Percentiles rank a stretch among this genome's conserved stretches.
phyloP scores from a whole-genome alignment of 1,140 invertebrate genomes.

The Anagrus nilaparvatae region DNA sequence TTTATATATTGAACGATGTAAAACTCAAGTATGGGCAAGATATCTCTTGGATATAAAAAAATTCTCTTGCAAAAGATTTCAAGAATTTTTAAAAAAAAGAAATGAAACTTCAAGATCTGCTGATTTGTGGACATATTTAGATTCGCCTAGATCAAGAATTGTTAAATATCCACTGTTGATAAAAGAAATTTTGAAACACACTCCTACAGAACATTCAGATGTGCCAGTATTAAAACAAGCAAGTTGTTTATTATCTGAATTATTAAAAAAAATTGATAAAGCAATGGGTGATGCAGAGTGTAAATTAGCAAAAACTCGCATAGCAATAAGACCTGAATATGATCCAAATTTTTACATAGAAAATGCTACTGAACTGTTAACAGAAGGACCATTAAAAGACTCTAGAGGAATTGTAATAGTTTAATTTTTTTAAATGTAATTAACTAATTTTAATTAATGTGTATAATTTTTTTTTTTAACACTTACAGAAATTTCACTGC shows the following conservation, averaged over 20 bases:
- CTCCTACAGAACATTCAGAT: slow-evolving; percentile 30
- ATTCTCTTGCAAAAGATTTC: slow-evolving; percentile 39
- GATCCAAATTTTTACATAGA: slow-evolving; percentile 35
- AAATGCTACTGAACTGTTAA: slow-evolving; percentile 38
- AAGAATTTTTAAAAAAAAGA: slow-evolving; percentile 45
- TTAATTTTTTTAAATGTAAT: slow-evolving; percentile 2
- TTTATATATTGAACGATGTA: slow-evolving; percentile 43
- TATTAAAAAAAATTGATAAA: slow-evolving; percentile 41
- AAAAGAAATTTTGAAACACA: slow-evolving; percentile 44
- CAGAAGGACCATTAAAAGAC: slow-evolving; percentile 44
- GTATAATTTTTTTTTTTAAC: slow-evolving; percentile 3
- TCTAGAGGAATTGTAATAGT: slow-evolving; percentile 41
- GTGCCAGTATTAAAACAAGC: slow-evolving; percentile 31
- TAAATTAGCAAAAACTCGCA: slow-evolving; percentile 36
- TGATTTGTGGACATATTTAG: slow-evolving; percentile 44
- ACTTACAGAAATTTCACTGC: slow-evolving; percentile 44
- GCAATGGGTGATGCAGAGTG: slow-evolving; percentile 44
- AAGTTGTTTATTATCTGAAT: slow-evolving; percentile 33
- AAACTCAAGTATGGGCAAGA: slow-evolving; percentile 45
- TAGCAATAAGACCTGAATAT: slow-evolving; percentile 37
- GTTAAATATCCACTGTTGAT: slow-evolving; percentile 49
- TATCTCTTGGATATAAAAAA: slow-evolving; percentile 43
- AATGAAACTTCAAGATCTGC: slow-evolving; percentile 42
- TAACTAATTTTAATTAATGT: slow-evolving; percentile 2
- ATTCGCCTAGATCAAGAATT: slow-evolving; percentile 43